Conservation (phyloP, 1,140 invertebrate species). For the Caerostris extrusa region DNA sequence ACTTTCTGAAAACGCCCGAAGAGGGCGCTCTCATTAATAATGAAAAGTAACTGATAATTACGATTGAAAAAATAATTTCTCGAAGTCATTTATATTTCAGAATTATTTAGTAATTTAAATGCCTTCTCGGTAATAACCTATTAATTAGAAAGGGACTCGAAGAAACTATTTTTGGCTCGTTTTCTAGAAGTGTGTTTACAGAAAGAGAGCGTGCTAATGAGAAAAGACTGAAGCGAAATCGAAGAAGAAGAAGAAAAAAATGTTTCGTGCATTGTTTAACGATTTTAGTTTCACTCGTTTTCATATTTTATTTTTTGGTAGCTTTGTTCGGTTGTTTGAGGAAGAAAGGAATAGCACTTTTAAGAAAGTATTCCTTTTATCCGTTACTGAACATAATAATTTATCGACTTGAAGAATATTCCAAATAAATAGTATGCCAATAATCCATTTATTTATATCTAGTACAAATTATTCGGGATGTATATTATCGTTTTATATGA, state of each 20-base stretch:
- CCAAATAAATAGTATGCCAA: no score
- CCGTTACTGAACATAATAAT: no score
- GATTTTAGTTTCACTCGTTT: neutral
- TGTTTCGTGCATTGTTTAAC: neutral
- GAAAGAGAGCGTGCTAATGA: slow-evolving; percentile 10
- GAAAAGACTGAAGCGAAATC: neutral
- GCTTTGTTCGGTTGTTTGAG: no score
- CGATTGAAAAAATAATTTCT: slow-evolving; percentile 3
- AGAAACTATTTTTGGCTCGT: slow-evolving; percentile 36
- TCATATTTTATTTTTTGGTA: neutral
- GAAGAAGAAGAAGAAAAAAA: neutral
- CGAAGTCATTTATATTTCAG: slow-evolving; percentile 61
- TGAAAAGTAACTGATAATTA: slow-evolving; percentile 60
- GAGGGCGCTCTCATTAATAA: slow-evolving; percentile 30
- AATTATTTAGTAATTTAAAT: slow-evolving; percentile 54
- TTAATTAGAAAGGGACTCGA: slow-evolving; percentile 57
- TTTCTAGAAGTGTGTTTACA: slow-evolving; percentile 14
- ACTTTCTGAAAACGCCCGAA: neutral
- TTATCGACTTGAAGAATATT: no score
- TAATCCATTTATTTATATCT: no score
- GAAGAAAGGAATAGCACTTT: no score
- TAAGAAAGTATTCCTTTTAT: no score
- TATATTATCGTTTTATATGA: no score
- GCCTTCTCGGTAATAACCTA: slow-evolving; percentile 40
- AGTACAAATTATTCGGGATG: no score